These are phyloP conservation scores for Tipula unca DNA, from an alignment of 2,888 invertebrate genomes.

Conservation along the genomic window DNA sequence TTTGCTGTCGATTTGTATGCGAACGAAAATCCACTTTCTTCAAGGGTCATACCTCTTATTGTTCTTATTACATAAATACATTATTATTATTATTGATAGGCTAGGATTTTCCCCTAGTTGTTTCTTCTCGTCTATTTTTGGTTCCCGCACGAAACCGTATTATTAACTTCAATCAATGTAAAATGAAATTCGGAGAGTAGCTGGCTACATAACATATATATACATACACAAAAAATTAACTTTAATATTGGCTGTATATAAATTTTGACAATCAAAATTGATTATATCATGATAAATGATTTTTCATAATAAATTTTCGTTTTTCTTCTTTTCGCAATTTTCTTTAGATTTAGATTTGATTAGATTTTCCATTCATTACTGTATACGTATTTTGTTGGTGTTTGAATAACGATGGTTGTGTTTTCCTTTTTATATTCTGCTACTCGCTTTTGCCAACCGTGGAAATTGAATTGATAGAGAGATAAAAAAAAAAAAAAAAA, in stretches of 20 bases:
- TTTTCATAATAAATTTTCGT: not conserved
- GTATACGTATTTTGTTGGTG: not conserved
- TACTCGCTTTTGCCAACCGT: not conserved
- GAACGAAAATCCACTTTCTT: not conserved
- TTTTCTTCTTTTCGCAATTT: not conserved
- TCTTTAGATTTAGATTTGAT: not conserved
- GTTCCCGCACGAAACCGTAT: not conserved
- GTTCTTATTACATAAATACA: not conserved
- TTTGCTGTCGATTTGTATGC: not conserved
- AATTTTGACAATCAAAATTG: slow-evolving; percentile 14
- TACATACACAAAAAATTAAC: not conserved
- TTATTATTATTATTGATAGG: not conserved
- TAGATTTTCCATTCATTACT: not conserved
- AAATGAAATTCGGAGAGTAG: not conserved
- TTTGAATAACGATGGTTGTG: not conserved
- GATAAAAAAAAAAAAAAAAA: not conserved
- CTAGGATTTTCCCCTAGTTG: not conserved
- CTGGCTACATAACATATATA: too few species aligned
- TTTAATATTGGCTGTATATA: not conserved
- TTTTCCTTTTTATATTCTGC: not conserved
- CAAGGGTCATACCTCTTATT: not conserved
- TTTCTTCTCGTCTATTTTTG: not conserved
- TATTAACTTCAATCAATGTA: not conserved
- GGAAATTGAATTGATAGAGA: not conserved
- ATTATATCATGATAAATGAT: slow-evolving; percentile 8